A percentile compares a stretch with the other conserved stretches of the same genome.
Conservation (phyloP, 2,113 vertebrate genomes). For the Uropsilus gracilis region DNA sequence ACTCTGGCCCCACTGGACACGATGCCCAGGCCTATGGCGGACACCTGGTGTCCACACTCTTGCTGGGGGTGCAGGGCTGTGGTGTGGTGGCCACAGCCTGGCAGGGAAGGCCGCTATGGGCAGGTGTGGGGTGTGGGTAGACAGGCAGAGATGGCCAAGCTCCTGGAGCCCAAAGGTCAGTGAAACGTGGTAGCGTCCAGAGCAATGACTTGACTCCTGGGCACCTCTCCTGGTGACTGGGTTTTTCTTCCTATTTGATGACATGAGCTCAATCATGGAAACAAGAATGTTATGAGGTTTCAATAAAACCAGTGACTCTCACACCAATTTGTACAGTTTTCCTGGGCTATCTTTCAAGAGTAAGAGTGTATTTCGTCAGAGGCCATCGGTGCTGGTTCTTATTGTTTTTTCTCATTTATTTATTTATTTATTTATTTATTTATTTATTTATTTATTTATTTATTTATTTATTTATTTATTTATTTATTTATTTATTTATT, state of each 20-base stretch:
- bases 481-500: no score
- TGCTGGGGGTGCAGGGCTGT: no score
- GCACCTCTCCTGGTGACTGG: not conserved
- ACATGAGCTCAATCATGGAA: not conserved
- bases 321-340: not conserved
- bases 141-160: no score
- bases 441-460: no score
- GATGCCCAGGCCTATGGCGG: not conserved
- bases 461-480: no score
- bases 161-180: no score
- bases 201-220: not conserved
- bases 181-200: no score
- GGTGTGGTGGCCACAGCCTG: not conserved
- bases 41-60: not conserved
- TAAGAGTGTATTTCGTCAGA: not conserved
- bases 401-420: no score
- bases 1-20: rapidly evolving
- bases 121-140: not conserved
- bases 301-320: not conserved
- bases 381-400: not conserved
- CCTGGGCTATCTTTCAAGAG: not conserved
- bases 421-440: no score
- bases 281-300: not conserved
- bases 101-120: not conserved
- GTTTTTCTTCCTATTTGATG: not conserved